Conservation (phyloP, 2,113 vertebrate species). For the Danionella cerebrum region DNA sequence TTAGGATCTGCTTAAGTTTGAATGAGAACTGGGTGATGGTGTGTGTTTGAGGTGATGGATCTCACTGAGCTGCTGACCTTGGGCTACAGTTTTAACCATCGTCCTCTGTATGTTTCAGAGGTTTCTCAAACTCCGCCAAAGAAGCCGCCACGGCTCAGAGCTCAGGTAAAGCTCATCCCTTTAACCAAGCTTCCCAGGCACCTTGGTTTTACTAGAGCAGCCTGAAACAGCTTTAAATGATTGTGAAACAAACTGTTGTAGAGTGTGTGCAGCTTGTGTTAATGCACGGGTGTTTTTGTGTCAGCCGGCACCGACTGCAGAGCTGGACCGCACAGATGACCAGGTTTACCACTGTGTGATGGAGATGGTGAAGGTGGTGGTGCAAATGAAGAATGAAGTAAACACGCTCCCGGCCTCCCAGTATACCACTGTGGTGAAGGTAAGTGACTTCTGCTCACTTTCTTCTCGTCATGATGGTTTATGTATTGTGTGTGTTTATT, state of each 20-base stretch:
- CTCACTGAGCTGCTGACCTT: too few relatives aligned
- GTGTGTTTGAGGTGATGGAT: too few relatives aligned
- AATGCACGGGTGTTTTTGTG: not conserved
- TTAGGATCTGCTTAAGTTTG: too few relatives aligned
- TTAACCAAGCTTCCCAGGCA: too few relatives aligned
- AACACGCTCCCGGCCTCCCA: constrained; percentile 68
- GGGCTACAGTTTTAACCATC: too few relatives aligned
- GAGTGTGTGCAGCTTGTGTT: too few relatives aligned
- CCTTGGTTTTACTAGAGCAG: not conserved
- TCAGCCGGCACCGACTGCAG: constrained; percentile 72
- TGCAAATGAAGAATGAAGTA: constrained; percentile 85
- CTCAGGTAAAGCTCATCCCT: constrained; percentile 71
- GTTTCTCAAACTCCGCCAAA: constrained; percentile 64
- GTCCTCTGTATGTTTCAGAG: constrained; percentile 7
- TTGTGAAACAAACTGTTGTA: too few relatives aligned
- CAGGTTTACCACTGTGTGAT: constrained; percentile 79
- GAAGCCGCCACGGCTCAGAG: constrained; percentile 67
- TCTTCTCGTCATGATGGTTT: too few relatives aligned
- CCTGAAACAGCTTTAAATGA: too few relatives aligned
- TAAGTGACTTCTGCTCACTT: not conserved
- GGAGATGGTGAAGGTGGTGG: constrained; percentile 83
- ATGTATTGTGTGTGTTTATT: too few relatives aligned
- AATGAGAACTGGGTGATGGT: too few relatives aligned
- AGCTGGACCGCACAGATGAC: constrained; percentile 84
- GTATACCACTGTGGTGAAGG: constrained; percentile 82